These are phyloP conservation scores for Dolichallabes microphthalmus DNA, from an alignment of 2,113 vertebrate species.

Conservation along the genomic window DNA sequence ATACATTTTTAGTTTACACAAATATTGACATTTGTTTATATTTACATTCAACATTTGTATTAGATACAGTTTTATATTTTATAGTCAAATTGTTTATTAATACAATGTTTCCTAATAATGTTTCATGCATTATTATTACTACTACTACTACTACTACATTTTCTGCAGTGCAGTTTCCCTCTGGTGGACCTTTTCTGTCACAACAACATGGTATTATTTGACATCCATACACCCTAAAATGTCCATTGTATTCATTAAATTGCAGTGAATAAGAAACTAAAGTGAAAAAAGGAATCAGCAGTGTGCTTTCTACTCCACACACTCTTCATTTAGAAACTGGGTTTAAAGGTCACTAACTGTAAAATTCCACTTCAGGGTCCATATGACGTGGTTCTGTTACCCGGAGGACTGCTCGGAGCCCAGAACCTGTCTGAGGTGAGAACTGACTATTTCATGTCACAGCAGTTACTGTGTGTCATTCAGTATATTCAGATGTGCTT, in stretches of 20 bases:
- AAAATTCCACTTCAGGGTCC: slow-evolving; percentile 78
- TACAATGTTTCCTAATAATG: background rate
- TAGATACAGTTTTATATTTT: background rate
- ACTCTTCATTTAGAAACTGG: background rate
- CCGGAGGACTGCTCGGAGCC: slow-evolving; percentile 92
- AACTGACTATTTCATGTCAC: background rate
- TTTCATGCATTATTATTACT: background rate
- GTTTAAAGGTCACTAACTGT: background rate
- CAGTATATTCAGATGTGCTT: no score
- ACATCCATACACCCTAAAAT: no score
- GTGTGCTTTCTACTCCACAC: background rate
- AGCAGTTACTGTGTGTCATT: no score
- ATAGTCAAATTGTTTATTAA: no score
- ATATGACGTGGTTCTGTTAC: slow-evolving; percentile 90
- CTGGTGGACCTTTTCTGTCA: slow-evolving; percentile 4
- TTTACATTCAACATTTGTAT: background rate
- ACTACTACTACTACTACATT: background rate
- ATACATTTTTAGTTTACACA: background rate
- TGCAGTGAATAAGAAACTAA: background rate
- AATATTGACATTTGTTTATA: background rate
- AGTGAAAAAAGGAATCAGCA: background rate
- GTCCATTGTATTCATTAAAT: background rate
- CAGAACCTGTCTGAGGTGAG: slow-evolving; percentile 92
- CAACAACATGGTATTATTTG: no score
- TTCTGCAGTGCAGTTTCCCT: slow-evolving; percentile 21